Conservation (phyloP, 2,797 vertebrate species). For the Pygocentrus nattereri region DNA sequence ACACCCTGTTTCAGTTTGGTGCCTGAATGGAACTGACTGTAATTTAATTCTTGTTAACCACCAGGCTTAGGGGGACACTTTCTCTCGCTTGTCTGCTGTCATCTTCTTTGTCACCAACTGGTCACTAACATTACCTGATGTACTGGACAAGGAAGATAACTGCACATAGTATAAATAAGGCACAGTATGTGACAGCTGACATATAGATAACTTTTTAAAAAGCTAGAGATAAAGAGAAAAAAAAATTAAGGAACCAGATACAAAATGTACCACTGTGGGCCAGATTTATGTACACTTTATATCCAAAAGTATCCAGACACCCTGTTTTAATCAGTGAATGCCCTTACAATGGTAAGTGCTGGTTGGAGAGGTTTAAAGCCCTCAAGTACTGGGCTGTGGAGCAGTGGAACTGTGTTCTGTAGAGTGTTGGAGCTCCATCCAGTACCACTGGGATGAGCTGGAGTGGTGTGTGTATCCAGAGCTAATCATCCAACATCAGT, state of each 20-base stretch:
- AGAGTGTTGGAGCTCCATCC: background rate
- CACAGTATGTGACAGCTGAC: background rate
- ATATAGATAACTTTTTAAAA: background rate
- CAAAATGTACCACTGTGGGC: too few species aligned
- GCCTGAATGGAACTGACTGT: conserved; percentile 66
- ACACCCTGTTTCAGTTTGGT: conserved; percentile 64
- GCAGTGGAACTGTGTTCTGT: background rate
- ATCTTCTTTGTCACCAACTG: conserved; percentile 16
- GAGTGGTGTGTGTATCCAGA: background rate
- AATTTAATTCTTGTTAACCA: conserved; percentile 63
- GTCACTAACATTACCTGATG: conserved; percentile 32
- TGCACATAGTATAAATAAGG: background rate
- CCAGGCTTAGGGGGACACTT: conserved; percentile 43
- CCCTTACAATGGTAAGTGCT: background rate
- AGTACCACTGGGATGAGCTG: background rate
- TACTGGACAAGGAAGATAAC: conserved; percentile 3
- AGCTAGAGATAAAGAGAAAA: too few species aligned
- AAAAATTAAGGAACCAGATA: too few species aligned
- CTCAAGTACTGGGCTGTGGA: background rate
- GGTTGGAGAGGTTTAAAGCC: background rate
- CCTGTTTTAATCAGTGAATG: too few species aligned
- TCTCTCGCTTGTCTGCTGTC: conserved; percentile 49
- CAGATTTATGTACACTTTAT: background rate
- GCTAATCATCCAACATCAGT: background rate
- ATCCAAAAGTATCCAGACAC: background rate